Evolutionary conservation across 2,797 vertebrate genomes (phyloP).

Genomic region (Vultur gryphus): DNA sequence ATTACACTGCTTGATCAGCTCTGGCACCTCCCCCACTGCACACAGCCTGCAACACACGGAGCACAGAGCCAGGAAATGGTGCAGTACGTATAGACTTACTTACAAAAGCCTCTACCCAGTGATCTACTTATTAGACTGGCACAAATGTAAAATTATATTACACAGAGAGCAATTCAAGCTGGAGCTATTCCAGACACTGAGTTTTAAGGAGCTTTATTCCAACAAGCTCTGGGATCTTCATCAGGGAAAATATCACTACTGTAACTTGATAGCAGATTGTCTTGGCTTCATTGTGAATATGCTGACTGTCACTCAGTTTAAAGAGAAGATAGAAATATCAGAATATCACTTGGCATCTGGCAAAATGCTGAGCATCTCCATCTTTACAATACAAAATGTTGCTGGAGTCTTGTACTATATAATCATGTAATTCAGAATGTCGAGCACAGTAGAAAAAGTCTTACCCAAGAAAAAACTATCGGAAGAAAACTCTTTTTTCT

Average conservation of each 20-base stretch:
- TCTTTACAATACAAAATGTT: conserved; percentile 54
- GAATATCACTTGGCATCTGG: conserved; percentile 49
- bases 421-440: conserved; percentile 53
- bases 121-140: conserved; percentile 50
- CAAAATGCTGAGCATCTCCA: conserved; percentile 57
- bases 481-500: conserved; percentile 5
- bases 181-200: conserved; percentile 6
- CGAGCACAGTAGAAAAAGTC: conserved; percentile 25
- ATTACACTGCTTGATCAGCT: conserved; percentile 73
- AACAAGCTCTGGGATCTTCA: conserved; percentile 14
- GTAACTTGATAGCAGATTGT: conserved; percentile 56
- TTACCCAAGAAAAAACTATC: conserved; percentile 10
- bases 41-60: conserved; percentile 85
- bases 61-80: conserved; percentile 84
- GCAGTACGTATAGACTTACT: conserved; percentile 77
- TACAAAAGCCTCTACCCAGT: conserved; percentile 52
- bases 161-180: not conserved
- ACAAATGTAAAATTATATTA: conserved; percentile 39
- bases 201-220: conserved; percentile 6
- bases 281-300: conserved; percentile 58
- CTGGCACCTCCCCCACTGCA: conserved; percentile 80
- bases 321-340: conserved; percentile 51
- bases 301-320: conserved; percentile 50
- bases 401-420: conserved; percentile 24
- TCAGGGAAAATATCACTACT: conserved; percentile 33